These are phyloP conservation scores for Hydrolagus affinis DNA, from an alignment of 2,113 vertebrate genomes.

Conservation along the genomic window DNA sequence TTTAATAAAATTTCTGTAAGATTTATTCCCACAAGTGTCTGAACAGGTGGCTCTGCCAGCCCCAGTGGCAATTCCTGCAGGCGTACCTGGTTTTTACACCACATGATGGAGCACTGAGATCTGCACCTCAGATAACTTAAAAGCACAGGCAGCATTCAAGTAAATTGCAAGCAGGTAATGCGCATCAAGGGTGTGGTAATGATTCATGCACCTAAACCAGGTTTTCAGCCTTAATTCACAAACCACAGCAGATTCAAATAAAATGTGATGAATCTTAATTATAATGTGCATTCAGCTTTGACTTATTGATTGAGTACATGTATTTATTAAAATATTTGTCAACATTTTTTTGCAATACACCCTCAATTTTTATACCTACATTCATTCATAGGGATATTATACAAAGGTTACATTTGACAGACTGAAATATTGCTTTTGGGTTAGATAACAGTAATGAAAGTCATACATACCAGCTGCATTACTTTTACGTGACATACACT, in stretches of 20 bases:
- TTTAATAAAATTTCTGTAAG: conserved; percentile 11
- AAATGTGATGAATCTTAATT: not conserved
- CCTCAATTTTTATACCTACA: not conserved
- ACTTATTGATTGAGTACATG: not conserved
- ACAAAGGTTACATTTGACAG: no score
- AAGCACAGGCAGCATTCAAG: not conserved
- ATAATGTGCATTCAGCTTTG: not conserved
- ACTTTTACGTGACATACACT: no score
- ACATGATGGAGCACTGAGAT: conserved; percentile 14
- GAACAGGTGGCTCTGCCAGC: not conserved
- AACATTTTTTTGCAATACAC: not conserved
- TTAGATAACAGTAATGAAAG: no score
- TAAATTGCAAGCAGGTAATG: not conserved
- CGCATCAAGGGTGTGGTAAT: no score
- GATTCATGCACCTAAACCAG: no score
- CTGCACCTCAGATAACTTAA: not conserved
- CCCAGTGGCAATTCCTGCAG: conserved; percentile 19
- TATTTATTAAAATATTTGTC: no score
- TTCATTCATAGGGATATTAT: not conserved
- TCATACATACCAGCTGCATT: no score
- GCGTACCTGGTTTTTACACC: not conserved
- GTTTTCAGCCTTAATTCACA: not conserved
- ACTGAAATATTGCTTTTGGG: no score
- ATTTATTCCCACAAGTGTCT: conserved; percentile 22
- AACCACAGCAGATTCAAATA: not conserved